A percentile compares a stretch with the other conserved stretches of the same genome.
Conservation (phyloP, 30 jellyfish, hydroid and myxozoan species). For the Cassiopea andromeda region DNA sequence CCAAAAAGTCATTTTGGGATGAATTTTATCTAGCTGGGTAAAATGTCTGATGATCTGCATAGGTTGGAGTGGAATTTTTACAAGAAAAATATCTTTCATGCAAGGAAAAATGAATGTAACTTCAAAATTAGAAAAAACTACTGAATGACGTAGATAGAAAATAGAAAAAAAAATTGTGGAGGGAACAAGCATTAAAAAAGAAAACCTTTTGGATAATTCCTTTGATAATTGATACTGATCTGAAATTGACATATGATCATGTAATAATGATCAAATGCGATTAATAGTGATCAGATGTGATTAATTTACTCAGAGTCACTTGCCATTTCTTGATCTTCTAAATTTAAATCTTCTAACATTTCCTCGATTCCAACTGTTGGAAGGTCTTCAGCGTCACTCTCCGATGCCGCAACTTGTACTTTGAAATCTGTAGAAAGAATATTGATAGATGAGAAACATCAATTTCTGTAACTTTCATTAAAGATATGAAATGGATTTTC, state of each 20-base stretch:
- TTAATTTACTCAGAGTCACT: slow-evolving; percentile 81
- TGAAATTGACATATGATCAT: background rate
- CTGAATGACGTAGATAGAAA: too few relatives aligned
- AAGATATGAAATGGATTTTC: too few relatives aligned
- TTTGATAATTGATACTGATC: background rate
- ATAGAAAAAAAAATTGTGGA: slow-evolving; percentile 42
- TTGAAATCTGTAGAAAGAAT: slow-evolving; percentile 26
- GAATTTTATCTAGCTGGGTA: too few relatives aligned
- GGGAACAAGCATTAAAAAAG: background rate
- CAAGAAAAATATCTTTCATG: too few relatives aligned
- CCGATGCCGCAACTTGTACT: slow-evolving; percentile 51
- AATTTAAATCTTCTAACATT: slow-evolving; percentile 84
- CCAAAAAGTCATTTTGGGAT: too few relatives aligned
- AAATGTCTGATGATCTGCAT: too few relatives aligned
- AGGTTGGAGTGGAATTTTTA: too few relatives aligned
- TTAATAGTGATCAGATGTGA: background rate
- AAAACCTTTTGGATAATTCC: background rate
- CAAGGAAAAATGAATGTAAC: too few relatives aligned
- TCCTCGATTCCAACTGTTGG: slow-evolving; percentile 92
- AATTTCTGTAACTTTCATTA: too few relatives aligned
- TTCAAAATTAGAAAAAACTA: too few relatives aligned
- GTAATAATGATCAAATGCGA: background rate
- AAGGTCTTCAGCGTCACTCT: slow-evolving; percentile 78
- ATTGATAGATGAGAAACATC: too few relatives aligned
- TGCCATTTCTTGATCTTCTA: slow-evolving; percentile 90